Conservation (phyloP, 1,140 invertebrate species). For the Aculops lycopersici region DNA sequence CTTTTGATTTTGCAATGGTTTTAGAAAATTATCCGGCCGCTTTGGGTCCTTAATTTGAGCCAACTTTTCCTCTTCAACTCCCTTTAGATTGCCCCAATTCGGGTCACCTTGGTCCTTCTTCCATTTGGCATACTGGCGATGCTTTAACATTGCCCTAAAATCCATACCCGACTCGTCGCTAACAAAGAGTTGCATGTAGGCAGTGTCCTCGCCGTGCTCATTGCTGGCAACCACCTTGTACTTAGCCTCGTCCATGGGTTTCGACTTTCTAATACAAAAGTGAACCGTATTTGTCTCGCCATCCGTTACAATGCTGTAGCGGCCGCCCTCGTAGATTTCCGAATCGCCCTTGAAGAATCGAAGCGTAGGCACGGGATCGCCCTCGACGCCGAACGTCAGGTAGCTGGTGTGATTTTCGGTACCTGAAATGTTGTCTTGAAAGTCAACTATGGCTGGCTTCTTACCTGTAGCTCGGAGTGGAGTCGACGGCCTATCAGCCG, state of each 20-base stretch:
- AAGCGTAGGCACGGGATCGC: constrained; percentile 67
- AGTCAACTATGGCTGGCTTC: constrained; percentile 51
- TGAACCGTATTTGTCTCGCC: constrained; percentile 57
- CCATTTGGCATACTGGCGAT: constrained; percentile 77
- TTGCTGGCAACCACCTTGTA: constrained; percentile 76
- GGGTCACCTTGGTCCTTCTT: constrained; percentile 32
- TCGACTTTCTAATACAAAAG: constrained; percentile 72
- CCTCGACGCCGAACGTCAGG: constrained; percentile 53
- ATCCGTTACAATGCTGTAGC: constrained; percentile 65
- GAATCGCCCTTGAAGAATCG: constrained; percentile 72
- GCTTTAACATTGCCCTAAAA: constrained; percentile 87
- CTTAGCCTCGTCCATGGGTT: constrained; percentile 81
- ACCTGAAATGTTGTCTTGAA: constrained; percentile 56
- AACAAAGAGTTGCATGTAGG: constrained; percentile 76
- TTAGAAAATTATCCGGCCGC: constrained; percentile 53
- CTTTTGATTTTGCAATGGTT: constrained; percentile 66
- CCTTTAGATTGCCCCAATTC: constrained; percentile 42
- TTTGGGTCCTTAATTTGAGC: constrained; percentile 12
- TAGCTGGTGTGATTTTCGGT: constrained; percentile 72
- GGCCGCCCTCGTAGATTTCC: constrained; percentile 62
- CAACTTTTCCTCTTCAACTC: constrained; percentile 37
- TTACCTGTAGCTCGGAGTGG: constrained; percentile 39
- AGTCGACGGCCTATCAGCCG: constrained; percentile 57
- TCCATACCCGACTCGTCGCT: constrained; percentile 87
- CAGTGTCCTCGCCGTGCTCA: constrained; percentile 64